Percentiles rank a stretch among this genome's conserved stretches.
phyloP scores from a whole-genome alignment of 2,113 vertebrate species.

The Gnathonemus longibarbis region DNA sequence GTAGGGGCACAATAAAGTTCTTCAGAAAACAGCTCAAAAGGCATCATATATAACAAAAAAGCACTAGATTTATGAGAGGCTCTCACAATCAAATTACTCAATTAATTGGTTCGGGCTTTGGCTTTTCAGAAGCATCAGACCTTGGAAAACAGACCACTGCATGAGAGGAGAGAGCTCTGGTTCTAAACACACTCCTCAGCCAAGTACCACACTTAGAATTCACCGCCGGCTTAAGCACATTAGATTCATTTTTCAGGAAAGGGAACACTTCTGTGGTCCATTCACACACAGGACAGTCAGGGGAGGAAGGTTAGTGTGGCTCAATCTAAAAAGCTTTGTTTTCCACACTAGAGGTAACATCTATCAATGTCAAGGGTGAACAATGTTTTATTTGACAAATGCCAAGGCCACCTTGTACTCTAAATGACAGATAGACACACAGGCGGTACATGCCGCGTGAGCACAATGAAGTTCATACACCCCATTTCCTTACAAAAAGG shows the following conservation, averaged over 20 bases:
- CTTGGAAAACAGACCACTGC: not conserved
- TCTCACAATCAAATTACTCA: not conserved
- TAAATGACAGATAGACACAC: slow-evolving; percentile 13
- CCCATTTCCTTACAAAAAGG: not conserved
- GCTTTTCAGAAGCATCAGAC: not conserved
- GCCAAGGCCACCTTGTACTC: slow-evolving; percentile 14
- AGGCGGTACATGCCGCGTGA: not conserved
- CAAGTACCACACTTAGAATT: not conserved
- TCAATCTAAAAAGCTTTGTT: not conserved
- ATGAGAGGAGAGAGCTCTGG: not conserved
- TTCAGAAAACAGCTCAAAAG: not conserved
- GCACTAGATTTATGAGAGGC: not conserved
- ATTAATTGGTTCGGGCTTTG: not conserved
- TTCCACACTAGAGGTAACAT: not conserved
- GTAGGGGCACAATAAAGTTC: not conserved
- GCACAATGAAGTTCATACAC: not conserved
- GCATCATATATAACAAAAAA: not conserved
- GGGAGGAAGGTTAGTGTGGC: not conserved
- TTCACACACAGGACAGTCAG: not conserved
- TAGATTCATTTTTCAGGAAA: not conserved
- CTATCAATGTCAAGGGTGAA: slow-evolving; percentile 14
- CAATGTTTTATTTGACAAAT: slow-evolving; percentile 27
- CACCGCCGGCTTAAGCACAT: not conserved
- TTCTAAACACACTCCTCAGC: not conserved
- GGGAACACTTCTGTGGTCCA: not conserved